Conservation (phyloP, 2,888 invertebrate species). For the Cremastinae sp. region DNA sequence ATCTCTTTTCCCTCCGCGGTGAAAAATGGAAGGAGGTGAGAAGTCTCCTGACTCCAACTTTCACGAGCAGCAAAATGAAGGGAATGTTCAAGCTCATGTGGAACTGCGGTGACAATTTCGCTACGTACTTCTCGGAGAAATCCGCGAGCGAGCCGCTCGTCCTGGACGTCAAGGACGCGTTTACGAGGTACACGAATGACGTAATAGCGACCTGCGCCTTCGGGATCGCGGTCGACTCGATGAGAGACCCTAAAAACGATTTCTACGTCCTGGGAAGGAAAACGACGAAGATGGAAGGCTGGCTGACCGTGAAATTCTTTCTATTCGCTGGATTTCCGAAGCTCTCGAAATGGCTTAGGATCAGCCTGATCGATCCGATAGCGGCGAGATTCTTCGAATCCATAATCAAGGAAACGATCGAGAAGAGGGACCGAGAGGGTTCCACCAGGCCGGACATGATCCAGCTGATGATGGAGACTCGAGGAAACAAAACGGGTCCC, state of each 20-base stretch:
- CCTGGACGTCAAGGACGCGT: constrained; percentile 68
- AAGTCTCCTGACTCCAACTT: constrained; percentile 53
- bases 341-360: constrained; percentile 40
- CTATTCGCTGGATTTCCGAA: constrained; percentile 57
- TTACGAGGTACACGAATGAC: constrained; percentile 67
- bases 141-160: constrained; percentile 25
- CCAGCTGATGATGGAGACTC: constrained; percentile 81
- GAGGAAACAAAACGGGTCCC: constrained; percentile 40
- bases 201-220: constrained; percentile 68
- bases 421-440: constrained; percentile 44
- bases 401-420: constrained; percentile 49
- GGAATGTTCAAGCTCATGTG: constrained; percentile 60
- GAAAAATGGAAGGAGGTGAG: constrained; percentile 54
- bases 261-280: constrained; percentile 63
- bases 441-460: constrained; percentile 81
- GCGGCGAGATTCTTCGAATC: constrained; percentile 41
- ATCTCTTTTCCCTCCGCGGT: constrained; percentile 49
- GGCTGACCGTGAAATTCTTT: constrained; percentile 25
- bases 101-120: constrained; percentile 50
- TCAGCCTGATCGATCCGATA: constrained; percentile 29
- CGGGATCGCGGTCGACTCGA: constrained; percentile 65
- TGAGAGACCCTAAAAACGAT: constrained; percentile 63
- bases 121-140: constrained; percentile 52
- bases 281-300: constrained; percentile 31
- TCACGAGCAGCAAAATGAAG: constrained; percentile 62